Evolutionary conservation across 2,113 vertebrate genomes (phyloP).

Genomic region (Castor canadensis): DNA sequence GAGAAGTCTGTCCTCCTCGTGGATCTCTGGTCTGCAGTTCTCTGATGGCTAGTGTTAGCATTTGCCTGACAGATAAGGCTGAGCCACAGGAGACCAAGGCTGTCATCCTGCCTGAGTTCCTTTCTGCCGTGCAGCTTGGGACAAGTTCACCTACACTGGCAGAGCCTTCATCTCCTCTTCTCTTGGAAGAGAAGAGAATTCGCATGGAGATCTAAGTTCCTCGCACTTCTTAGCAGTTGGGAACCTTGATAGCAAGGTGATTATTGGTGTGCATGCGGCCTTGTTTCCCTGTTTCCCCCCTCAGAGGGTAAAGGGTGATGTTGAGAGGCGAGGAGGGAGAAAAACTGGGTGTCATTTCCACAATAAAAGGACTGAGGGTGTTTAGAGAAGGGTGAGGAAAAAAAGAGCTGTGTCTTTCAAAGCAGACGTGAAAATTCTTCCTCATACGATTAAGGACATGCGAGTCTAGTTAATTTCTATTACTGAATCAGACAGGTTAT

Average conservation of each 20-base stretch:
- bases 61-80: neutral
- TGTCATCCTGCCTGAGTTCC: neutral
- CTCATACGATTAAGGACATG: neutral
- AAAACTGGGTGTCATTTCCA: neutral
- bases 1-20: neutral
- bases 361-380: neutral
- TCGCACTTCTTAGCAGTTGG: neutral
- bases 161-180: neutral
- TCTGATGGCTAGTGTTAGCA: neutral
- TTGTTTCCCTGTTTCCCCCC: neutral
- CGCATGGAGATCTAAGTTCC: neutral
- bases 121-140: neutral
- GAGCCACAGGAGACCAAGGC: neutral
- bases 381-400: neutral
- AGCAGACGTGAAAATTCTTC: neutral
- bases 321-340: neutral
- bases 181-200: too few species aligned
- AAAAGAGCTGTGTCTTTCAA: neutral
- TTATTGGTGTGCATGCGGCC: neutral
- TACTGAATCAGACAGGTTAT: neutral
- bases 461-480: neutral
- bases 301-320: neutral
- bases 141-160: neutral
- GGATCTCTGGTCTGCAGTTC: neutral
- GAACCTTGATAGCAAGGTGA: neutral